These are phyloP conservation scores for Thereva nobilitata DNA, from an alignment of 2,888 invertebrate species.

Conservation along the genomic window DNA sequence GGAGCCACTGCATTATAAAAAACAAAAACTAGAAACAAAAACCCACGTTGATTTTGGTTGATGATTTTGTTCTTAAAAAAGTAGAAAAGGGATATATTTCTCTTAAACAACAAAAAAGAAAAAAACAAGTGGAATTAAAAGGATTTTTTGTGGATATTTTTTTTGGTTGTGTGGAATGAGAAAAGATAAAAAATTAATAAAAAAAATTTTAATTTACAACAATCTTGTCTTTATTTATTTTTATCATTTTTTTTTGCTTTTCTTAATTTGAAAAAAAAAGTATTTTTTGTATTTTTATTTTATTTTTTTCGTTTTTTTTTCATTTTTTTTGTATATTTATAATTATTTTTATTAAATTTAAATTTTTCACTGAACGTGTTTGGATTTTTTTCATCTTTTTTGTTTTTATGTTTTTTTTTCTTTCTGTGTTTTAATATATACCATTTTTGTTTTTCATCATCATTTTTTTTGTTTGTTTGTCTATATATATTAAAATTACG, in stretches of 20 bases:
- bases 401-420: neutral
- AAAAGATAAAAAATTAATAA: conserved; percentile 6
- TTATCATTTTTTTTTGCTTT: conserved; percentile 9
- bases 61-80: no score
- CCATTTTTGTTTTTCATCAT: no score
- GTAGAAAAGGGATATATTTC: no score
- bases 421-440: conserved; percentile 3
- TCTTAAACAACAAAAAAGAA: neutral
- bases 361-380: neutral
- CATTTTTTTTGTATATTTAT: neutral
- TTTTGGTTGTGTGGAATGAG: neutral
- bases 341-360: no score
- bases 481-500: conserved; percentile 12
- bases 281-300: neutral
- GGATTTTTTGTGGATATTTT: neutral
- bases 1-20: no score
- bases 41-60: no score
- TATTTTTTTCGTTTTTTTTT: neutral
- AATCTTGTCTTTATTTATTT: conserved; percentile 33
- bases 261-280: conserved; percentile 1
- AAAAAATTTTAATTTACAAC: conserved; percentile 22
- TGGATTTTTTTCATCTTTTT: neutral
- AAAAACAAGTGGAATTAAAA: conserved; percentile 1
- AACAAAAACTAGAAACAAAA: no score
- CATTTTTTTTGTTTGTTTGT: conserved; percentile 9